Percentiles rank a stretch among this genome's conserved stretches.
phyloP scores from a whole-genome alignment of 1,140 invertebrate species.

The Berghia stephanieae region DNA sequence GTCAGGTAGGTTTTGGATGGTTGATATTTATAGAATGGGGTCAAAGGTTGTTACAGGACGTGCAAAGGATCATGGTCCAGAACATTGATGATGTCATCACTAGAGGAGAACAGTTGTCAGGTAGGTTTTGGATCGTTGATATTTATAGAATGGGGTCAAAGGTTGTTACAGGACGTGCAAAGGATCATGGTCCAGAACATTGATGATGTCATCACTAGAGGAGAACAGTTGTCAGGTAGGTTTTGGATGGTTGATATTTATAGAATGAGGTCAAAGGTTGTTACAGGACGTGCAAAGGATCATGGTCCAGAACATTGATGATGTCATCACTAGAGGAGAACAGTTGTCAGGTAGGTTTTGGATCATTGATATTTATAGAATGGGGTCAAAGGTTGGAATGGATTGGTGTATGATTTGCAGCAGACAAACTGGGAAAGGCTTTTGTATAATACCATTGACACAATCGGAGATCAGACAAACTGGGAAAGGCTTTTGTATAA shows the following conservation, averaged over 20 bases:
- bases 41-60: slow-evolving; percentile 97
- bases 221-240: slow-evolving; percentile 91
- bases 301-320: slow-evolving; percentile 99
- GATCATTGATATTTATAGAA: neutral
- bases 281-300: slow-evolving; percentile 98
- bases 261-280: too few species aligned
- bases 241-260: neutral
- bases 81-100: slow-evolving; percentile 99
- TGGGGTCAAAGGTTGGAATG: too few species aligned
- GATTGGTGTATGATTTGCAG: too few species aligned
- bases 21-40: neutral
- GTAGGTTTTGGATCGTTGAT: slow-evolving; percentile 68
- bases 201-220: slow-evolving; percentile 96
- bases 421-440: too few species aligned
- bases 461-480: too few species aligned
- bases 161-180: slow-evolving; percentile 97
- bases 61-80: slow-evolving; percentile 99
- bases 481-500: too few species aligned
- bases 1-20: slow-evolving; percentile 76
- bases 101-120: slow-evolving; percentile 92
- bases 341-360: slow-evolving; percentile 84
- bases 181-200: slow-evolving; percentile 99
- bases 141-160: too few species aligned
- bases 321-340: slow-evolving; percentile 95
- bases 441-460: too few species aligned